These are phyloP conservation scores for Planococcus citri DNA, from an alignment of 1,140 invertebrate species.

Conservation along the genomic window DNA sequence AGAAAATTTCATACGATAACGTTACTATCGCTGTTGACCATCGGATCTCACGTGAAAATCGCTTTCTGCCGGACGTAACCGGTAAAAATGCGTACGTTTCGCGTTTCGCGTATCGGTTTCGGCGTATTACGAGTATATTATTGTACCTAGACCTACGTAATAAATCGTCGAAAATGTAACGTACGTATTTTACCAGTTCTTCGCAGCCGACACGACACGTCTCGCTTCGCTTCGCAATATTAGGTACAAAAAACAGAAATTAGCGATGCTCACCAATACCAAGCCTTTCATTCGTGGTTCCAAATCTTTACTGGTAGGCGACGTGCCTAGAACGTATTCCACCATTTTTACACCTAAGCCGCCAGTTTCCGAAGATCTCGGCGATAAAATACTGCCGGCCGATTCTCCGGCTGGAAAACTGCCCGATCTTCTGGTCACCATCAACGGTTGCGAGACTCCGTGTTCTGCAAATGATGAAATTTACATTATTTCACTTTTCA, in stretches of 20 bases:
- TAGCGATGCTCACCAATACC: conserved; percentile 53
- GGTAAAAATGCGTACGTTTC: too few species aligned
- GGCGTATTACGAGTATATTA: too few species aligned
- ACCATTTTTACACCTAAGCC: conserved; percentile 94
- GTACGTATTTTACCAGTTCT: too few species aligned
- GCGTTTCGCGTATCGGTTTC: too few species aligned
- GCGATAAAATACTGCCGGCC: conserved; percentile 47
- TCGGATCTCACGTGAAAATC: too few species aligned
- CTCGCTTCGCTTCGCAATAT: too few species aligned
- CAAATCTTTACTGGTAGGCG: conserved; percentile 66
- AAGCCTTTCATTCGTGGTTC: conserved; percentile 60
- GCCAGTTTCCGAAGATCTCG: conserved; percentile 55
- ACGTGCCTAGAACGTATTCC: conserved; percentile 88
- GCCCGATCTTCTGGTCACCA: conserved; percentile 49
- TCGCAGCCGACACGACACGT: too few species aligned
- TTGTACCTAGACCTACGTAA: too few species aligned
- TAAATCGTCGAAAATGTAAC: too few species aligned
- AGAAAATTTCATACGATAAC: conserved; percentile 24
- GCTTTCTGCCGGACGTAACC: too few species aligned
- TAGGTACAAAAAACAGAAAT: conserved; percentile 20
- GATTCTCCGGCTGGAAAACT: conserved; percentile 41
- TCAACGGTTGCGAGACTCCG: conserved; percentile 59
- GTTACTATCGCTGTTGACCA: too few species aligned
- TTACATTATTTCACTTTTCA: too few species aligned
- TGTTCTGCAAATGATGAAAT: conserved; percentile 43